phyloP scores from a whole-genome alignment of 2,797 vertebrate species.

The Lacerta agilis region DNA sequence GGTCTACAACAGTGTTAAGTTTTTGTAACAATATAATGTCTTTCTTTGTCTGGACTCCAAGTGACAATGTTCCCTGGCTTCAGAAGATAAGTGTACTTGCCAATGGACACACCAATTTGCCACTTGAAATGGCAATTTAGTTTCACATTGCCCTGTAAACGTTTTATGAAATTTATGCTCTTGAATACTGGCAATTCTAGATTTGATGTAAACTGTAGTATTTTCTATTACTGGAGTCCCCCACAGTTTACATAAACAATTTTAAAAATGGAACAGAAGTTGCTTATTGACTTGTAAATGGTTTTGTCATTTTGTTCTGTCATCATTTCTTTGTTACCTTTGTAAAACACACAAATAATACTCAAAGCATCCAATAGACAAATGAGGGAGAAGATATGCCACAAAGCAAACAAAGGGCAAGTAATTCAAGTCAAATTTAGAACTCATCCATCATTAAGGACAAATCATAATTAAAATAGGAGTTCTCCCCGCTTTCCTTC shows the following conservation, averaged over 20 bases:
- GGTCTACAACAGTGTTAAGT: neutral
- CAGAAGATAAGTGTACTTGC: neutral
- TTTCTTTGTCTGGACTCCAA: neutral
- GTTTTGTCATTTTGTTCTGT: no score
- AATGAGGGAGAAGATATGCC: no score
- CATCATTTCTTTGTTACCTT: no score
- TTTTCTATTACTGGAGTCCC: neutral
- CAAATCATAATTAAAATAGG: no score
- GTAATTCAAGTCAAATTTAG: neutral
- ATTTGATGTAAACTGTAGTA: neutral
- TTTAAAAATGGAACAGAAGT: no score
- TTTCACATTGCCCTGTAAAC: no score
- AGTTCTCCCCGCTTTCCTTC: neutral
- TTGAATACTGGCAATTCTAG: neutral
- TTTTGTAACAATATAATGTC: neutral
- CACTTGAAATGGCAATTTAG: neutral
- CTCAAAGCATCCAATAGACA: no score
- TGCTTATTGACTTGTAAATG: no score
- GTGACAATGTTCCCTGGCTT: neutral
- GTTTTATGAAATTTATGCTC: neutral
- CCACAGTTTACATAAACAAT: neutral
- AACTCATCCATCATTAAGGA: neutral
- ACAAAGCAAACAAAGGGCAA: no score
- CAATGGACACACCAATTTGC: neutral
- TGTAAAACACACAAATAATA: no score